Evolutionary conservation across 2,888 invertebrate genomes (phyloP).

Genomic region (Leistus spinibarbis): DNA sequence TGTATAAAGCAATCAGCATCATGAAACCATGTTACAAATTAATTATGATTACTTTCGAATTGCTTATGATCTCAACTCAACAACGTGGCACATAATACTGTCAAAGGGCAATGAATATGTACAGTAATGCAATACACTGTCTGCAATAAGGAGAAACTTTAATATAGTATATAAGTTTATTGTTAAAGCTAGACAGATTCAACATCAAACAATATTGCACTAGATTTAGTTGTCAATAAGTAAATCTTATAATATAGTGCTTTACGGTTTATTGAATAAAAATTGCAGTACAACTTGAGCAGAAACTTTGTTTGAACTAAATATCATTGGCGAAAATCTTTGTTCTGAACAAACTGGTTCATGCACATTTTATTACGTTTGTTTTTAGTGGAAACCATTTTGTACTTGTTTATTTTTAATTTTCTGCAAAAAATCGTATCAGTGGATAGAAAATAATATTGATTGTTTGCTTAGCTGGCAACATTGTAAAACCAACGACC

Average conservation of each 20-base stretch:
- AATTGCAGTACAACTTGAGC: background rate
- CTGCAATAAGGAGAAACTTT: too few species aligned
- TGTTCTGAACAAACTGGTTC: too few species aligned
- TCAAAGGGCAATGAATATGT: too few species aligned
- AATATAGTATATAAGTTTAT: too few species aligned
- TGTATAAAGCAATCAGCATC: conserved; percentile 5
- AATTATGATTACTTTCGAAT: conserved; percentile 17
- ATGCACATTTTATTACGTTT: background rate
- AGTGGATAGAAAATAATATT: background rate
- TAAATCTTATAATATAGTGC: too few species aligned
- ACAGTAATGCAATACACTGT: too few species aligned
- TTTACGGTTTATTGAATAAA: too few species aligned
- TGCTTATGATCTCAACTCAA: background rate
- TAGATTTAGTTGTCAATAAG: background rate
- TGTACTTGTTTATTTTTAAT: background rate
- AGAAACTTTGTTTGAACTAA: background rate
- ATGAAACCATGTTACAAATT: conserved; percentile 10
- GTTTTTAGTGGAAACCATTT: too few species aligned
- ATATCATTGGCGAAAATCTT: background rate
- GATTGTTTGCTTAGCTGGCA: conserved; percentile 4
- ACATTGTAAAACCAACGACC: background rate
- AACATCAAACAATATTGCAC: background rate
- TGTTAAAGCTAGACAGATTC: too few species aligned
- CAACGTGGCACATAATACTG: too few species aligned
- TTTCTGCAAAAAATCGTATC: too few species aligned